A percentile compares a stretch with the other conserved stretches of the same genome.
phyloP scores from a whole-genome alignment of 2,797 vertebrate genomes.

The Oreonectes daqikongensis region DNA sequence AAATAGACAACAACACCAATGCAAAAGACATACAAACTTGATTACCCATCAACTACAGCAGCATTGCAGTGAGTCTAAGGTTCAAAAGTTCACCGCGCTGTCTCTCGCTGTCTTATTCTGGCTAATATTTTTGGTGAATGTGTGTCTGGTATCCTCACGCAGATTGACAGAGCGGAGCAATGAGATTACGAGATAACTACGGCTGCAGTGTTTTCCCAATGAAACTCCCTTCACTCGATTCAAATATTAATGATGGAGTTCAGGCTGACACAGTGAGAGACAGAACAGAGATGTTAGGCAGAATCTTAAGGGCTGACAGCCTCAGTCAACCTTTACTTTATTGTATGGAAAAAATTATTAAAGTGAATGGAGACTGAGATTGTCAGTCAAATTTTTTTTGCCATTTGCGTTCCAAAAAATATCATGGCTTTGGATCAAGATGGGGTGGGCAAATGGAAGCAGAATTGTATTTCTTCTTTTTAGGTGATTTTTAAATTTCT shows the following conservation, averaged over 20 bases:
- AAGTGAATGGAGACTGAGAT: neutral
- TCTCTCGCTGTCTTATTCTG: constrained; percentile 47
- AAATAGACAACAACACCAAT: constrained; percentile 55
- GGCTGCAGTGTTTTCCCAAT: constrained; percentile 57
- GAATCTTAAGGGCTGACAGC: neutral
- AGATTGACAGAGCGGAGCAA: constrained; percentile 61
- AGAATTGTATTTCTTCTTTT: neutral
- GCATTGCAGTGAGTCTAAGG: constrained; percentile 45
- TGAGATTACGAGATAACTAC: constrained; percentile 61
- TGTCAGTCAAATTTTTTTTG: neutral
- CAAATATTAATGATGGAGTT: constrained; percentile 59
- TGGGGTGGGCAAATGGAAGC: neutral
- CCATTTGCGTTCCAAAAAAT: neutral
- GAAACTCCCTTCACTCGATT: constrained; percentile 61
- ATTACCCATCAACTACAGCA: constrained; percentile 41
- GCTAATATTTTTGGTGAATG: constrained; percentile 52
- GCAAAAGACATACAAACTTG: constrained; percentile 38
- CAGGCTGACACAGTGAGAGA: constrained; percentile 40
- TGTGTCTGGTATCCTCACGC: constrained; percentile 53
- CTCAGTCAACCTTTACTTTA: neutral
- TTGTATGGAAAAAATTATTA: neutral
- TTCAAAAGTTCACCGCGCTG: constrained; percentile 55
- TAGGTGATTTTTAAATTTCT: neutral
- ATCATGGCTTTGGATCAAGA: no score
- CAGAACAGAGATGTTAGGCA: constrained; percentile 7